Conservation (phyloP, 1,140 invertebrate species). For the Mycetomoellerius zeteki region DNA sequence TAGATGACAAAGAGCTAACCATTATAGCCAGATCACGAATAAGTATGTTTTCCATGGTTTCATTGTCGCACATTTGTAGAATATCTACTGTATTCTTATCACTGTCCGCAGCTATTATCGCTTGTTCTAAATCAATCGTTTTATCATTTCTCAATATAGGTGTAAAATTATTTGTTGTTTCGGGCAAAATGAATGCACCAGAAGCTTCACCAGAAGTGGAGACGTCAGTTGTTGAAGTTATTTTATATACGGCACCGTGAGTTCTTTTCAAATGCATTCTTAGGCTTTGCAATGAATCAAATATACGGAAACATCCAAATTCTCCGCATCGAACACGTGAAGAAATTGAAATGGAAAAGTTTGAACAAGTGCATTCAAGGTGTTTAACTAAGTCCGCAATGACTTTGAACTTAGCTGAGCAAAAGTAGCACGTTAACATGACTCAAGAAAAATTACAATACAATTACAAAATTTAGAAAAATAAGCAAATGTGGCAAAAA, state of each 20-base stretch:
- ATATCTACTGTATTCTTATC: too few species aligned
- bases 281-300: background rate
- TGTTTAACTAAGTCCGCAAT: background rate
- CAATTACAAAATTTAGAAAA: background rate
- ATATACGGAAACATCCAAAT: constrained; percentile 22
- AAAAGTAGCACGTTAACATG: constrained; percentile 21
- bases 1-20: too few species aligned
- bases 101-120: too few species aligned
- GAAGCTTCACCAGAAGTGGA: too few species aligned
- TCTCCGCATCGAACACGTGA: background rate
- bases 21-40: too few species aligned
- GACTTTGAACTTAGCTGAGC: constrained; percentile 1
- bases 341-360: background rate
- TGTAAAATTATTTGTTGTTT: too few species aligned
- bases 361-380: background rate
- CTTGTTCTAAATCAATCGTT: too few species aligned
- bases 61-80: too few species aligned
- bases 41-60: too few species aligned
- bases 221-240: too few species aligned
- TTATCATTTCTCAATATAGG: too few species aligned
- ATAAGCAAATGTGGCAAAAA: constrained; percentile 9
- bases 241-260: background rate
- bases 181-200: too few species aligned
- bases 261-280: constrained; percentile 12
- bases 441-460: background rate